Base-by-base conservation (phyloP, 2,113 vertebrate species). In the Pandion haliaetus region DNA sequence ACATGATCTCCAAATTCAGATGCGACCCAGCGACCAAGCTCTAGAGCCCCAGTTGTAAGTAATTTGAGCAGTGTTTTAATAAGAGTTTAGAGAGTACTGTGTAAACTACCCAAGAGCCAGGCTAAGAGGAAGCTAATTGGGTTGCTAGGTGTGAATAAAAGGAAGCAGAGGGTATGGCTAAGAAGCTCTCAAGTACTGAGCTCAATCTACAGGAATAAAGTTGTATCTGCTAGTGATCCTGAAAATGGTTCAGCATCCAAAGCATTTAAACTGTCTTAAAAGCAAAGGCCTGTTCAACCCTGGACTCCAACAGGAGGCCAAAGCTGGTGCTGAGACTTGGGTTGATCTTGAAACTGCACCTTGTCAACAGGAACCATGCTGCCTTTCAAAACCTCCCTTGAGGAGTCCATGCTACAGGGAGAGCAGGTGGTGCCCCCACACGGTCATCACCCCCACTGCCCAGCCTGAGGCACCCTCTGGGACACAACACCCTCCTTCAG, bases 111-210 rank as follows among this genome's bases (percentile, higher is more conserved):
- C 70, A 73, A 85, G 34, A 81, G 54, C 14, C 79, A 72, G 36
- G 31, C 54, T 88, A 78, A 83, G 32, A 67, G 81, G 58, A 77
- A 91, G 70, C 47, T 87, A 81, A 91, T 63, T 93, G 65, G 42
- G 25, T 88, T 87, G 63, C 62, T 80, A 88, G 82, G 72, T 86
- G 88, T 84, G 71, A 97, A 93, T 70, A 84, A 92, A 95, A 93
- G 49, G 82, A 92, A 90, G 42, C 42, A 81, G 45, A 93, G 40
- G 49, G 58, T 72, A 24, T 15, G 12, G 63, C 49, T 89, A 88
- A 88, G 82, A 93, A 89, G 40, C 58, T 94, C 45, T 94, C n/a
- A 54, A 96, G 87, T 72, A 62, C 44, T 65, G 23, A 71, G 52
- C 29, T 92, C 80, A 76, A 32, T 89, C 62, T 63, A 83, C 12